phyloP scores from a whole-genome alignment of 2,888 invertebrate species.

The Torymus tubicola region DNA sequence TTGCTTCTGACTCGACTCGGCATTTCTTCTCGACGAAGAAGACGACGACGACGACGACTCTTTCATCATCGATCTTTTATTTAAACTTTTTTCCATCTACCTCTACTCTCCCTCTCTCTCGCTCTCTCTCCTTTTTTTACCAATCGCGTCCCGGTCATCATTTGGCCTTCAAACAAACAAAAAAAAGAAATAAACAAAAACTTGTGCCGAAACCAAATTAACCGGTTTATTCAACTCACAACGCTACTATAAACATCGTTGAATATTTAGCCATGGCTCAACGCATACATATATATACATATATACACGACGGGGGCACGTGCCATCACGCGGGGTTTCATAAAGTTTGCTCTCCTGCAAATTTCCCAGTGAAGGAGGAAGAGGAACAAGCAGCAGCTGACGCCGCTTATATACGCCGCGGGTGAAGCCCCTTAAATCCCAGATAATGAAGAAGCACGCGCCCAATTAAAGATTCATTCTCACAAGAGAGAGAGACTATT shows the following conservation, averaged over 20 bases:
- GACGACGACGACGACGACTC: slow-evolving; percentile 28
- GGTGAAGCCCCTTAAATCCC: background rate
- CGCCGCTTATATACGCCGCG: too few relatives aligned
- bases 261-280: too few relatives aligned
- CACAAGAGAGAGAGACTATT: background rate
- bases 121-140: background rate
- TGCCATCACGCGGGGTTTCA: too few relatives aligned
- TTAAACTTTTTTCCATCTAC: slow-evolving; percentile 25
- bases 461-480: slow-evolving; percentile 27
- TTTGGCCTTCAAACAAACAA: slow-evolving; percentile 4
- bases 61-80: slow-evolving; percentile 48
- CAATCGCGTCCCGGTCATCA: slow-evolving; percentile 11
- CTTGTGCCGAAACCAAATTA: too few relatives aligned
- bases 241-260: too few relatives aligned
- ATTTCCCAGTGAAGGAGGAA: too few relatives aligned
- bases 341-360: too few relatives aligned
- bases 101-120: background rate
- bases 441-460: background rate
- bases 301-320: too few relatives aligned
- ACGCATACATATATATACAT: too few relatives aligned
- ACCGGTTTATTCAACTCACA: too few relatives aligned
- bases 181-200: too few relatives aligned
- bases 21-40: slow-evolving; percentile 12
- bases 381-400: too few relatives aligned
- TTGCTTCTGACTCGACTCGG: slow-evolving; percentile 20